These are phyloP conservation scores for Heliconius sara DNA, from an alignment of 2,888 invertebrate genomes.

Conservation along the genomic window DNA sequence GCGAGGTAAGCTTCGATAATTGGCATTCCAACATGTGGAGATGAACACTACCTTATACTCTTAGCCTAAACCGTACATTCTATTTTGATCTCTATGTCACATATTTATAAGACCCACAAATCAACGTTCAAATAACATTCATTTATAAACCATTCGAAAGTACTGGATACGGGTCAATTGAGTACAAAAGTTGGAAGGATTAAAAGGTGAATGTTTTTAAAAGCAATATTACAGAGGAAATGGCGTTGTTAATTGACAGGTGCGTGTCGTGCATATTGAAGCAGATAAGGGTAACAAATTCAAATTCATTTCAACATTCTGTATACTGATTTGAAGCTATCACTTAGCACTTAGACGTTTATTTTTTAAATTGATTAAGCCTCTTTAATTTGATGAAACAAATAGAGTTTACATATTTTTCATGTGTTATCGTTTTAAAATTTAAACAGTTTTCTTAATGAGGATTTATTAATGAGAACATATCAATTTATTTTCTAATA, in stretches of 20 bases:
- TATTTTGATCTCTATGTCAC: conserved; percentile 2
- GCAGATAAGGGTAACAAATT: conserved; percentile 43
- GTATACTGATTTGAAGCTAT: conserved; percentile 22
- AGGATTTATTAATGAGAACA: neutral
- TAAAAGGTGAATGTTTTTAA: conserved; percentile 37
- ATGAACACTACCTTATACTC: conserved; percentile 28
- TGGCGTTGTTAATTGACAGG: conserved; percentile 44
- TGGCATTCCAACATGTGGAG: conserved; percentile 39
- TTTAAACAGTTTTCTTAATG: neutral
- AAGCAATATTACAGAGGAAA: conserved; percentile 37
- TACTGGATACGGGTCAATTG: conserved; percentile 31
- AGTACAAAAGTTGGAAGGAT: conserved; percentile 38
- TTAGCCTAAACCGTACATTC: conserved; percentile 15
- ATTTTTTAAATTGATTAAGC: neutral
- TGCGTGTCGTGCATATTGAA: conserved; percentile 42
- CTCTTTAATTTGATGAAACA: neutral
- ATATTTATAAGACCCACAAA: neutral
- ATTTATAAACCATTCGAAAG: conserved; percentile 19
- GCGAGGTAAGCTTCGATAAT: conserved; percentile 39
- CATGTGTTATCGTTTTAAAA: neutral
- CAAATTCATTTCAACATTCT: conserved; percentile 34
- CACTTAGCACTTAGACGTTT: conserved; percentile 8
- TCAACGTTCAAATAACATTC: neutral
- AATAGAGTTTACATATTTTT: neutral
- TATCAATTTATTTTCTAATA: neutral